These are phyloP conservation scores for Copidosoma aretas DNA, from an alignment of 2,888 invertebrate genomes.

Conservation along the genomic window DNA sequence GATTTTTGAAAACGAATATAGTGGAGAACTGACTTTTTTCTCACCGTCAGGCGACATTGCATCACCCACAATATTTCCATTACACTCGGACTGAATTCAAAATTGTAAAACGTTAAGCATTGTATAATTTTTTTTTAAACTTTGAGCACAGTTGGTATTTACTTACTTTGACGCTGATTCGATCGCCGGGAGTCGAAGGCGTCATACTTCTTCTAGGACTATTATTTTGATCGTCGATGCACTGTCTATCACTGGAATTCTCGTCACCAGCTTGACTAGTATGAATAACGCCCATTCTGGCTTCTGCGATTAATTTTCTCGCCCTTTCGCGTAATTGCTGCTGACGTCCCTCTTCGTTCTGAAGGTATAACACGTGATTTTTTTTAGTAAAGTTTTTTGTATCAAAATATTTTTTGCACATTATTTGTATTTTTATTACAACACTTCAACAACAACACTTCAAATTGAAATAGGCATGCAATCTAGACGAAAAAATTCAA, in stretches of 20 bases:
- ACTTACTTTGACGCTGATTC: slow-evolving; percentile 54
- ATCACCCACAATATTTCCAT: slow-evolving; percentile 64
- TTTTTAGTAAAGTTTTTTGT: too few species aligned
- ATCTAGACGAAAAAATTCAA: slow-evolving; percentile 6
- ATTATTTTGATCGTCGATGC: slow-evolving; percentile 60
- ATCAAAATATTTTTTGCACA: background rate
- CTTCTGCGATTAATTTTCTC: slow-evolving; percentile 86
- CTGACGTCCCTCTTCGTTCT: slow-evolving; percentile 86
- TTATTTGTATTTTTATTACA: background rate
- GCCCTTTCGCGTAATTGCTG: slow-evolving; percentile 86
- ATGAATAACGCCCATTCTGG: slow-evolving; percentile 68
- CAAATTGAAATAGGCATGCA: slow-evolving; percentile 1
- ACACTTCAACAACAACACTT: background rate
- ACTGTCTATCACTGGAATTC: slow-evolving; percentile 54
- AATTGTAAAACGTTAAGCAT: background rate
- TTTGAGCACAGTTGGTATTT: background rate
- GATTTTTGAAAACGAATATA: slow-evolving; percentile 74
- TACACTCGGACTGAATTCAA: slow-evolving; percentile 61
- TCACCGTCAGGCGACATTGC: slow-evolving; percentile 51
- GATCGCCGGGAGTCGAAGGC: slow-evolving; percentile 59
- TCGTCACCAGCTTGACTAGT: slow-evolving; percentile 58
- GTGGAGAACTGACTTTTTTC: slow-evolving; percentile 65
- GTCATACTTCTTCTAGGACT: slow-evolving; percentile 60
- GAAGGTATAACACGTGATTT: slow-evolving; percentile 46
- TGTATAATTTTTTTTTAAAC: background rate